Base-by-base conservation (phyloP, 64 coral and sea anemone species). In the Trachythela sp. region DNA sequence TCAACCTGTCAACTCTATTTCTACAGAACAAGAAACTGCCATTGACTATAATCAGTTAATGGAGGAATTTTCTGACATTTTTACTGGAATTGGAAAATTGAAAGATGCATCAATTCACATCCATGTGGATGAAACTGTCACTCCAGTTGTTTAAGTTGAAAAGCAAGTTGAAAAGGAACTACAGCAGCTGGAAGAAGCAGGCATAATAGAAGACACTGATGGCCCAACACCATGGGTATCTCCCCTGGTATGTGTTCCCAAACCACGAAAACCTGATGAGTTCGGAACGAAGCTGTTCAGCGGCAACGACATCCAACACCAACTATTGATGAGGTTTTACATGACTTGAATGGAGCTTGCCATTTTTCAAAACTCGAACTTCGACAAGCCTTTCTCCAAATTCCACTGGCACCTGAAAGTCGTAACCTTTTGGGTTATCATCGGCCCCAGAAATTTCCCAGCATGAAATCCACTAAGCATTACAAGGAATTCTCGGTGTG, bases 291-390 rank as follows among this genome's bases (percentile, higher is more conserved):
- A 6, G 89, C 89, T 9, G 83, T 90, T 36, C 39, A 85, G 64
- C 83, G 83, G 39, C 80, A 90, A 27, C 32, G 89, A 85, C 89
- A 90, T 36, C 51, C 20, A 24, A 85, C 89, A 33, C 83, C 89
- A 9, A 85, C 89, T 13, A 71, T 85, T 85, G 83, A 90, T 22
- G 89, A 85, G 49, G 77, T 90, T 9, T 85, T 90, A 85, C 80
- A 54, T 43, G 89, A 90, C 38, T 39, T 90, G 48, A 90, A 90
- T 85, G 83, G 83, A 64, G 89, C 89, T 34, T 59, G 52, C 8
- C 75, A 84, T 24, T 90, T 90, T 71, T 90, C 89, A 18, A 90
- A 85, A 38, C 54, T 90, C 18, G 56, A 90, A n/a, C 80, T 90
- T 14, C 37, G 54, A 84, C 76, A 88, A 88, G 87, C 36, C 0